A percentile compares a stretch with the other conserved stretches of the same genome.
phyloP scores from a whole-genome alignment of 64 coral and sea anemone genomes.

The Montipora efflorescens region DNA sequence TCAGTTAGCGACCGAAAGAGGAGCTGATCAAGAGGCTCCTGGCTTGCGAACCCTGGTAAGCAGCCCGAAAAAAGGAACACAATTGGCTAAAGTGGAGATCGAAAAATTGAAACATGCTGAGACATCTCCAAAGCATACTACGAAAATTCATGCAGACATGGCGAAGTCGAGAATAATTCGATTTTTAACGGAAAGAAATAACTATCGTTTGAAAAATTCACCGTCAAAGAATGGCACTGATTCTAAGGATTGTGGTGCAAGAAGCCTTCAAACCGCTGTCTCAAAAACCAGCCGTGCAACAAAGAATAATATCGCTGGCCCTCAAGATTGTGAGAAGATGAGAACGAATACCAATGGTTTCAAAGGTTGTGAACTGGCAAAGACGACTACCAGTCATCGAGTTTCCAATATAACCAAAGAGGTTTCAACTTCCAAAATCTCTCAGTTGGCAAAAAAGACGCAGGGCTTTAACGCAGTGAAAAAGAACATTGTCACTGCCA shows the following conservation, averaged over 20 bases:
- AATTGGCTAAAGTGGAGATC: background rate
- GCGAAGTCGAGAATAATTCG: background rate
- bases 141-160: background rate
- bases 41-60: background rate
- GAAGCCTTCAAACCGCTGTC: no score
- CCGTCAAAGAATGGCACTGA: background rate
- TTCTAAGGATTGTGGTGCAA: background rate
- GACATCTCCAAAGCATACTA: background rate
- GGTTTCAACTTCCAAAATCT: no score
- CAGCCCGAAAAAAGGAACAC: background rate
- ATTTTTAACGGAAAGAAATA: background rate
- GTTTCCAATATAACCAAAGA: background rate
- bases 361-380: background rate
- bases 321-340: background rate
- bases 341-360: background rate
- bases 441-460: background rate
- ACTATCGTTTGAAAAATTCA: background rate
- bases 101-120: background rate
- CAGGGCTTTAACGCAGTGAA: no score
- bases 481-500: background rate
- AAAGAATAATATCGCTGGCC: background rate
- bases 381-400: background rate
- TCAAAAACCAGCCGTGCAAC: no score
- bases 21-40: background rate
- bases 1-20: background rate